Evolutionary conservation across 2,888 invertebrate genomes (phyloP).

Genomic region (Thymelicus acteon): DNA sequence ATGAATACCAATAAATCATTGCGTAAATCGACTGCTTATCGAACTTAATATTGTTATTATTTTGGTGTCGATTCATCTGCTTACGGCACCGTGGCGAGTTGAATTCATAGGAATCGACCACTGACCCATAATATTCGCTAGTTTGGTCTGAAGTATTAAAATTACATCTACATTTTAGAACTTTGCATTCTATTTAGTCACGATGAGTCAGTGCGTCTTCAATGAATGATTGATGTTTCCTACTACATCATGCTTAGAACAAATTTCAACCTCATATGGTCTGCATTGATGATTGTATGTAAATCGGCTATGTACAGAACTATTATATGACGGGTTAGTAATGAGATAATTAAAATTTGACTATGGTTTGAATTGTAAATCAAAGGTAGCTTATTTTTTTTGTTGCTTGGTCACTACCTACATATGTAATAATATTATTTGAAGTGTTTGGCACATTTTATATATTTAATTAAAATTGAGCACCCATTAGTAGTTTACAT

Average conservation of each 20-base stretch:
- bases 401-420: neutral
- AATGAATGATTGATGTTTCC: conserved; percentile 44
- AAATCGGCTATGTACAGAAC: conserved; percentile 42
- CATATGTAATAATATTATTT: neutral
- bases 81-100: too few species aligned
- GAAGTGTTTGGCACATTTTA: too few species aligned
- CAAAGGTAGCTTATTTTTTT: conserved; percentile 2
- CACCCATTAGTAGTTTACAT: too few species aligned
- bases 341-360: conserved; percentile 36
- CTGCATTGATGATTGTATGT: conserved; percentile 49
- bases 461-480: too few species aligned
- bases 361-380: conserved; percentile 24
- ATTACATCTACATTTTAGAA: conserved; percentile 15
- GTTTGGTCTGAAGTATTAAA: conserved; percentile 4
- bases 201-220: conserved; percentile 28
- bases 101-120: conserved; percentile 1
- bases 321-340: conserved; percentile 23
- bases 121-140: conserved; percentile 1
- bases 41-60: too few species aligned
- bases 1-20: too few species aligned
- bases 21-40: too few species aligned
- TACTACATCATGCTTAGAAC: conserved; percentile 39
- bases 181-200: conserved; percentile 19
- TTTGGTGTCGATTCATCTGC: neutral
- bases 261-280: conserved; percentile 47